Evolutionary conservation across 2,888 invertebrate genomes (phyloP), one percentile per base, ranked within the genome.

Genomic region (Gastracanthus pulcherrimus): DNA sequence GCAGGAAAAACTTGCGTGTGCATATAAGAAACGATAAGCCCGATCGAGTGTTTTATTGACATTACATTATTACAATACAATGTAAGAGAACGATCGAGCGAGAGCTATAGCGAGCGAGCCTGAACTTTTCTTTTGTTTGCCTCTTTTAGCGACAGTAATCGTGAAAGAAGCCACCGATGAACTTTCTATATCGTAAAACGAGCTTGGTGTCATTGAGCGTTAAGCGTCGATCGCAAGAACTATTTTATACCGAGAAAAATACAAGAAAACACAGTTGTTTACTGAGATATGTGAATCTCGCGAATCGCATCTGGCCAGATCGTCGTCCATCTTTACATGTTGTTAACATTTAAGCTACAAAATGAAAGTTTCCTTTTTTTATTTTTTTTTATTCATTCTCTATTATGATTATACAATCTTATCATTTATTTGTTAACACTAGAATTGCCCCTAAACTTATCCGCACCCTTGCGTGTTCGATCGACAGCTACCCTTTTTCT

Each of bases 381-480:
- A 29, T 60, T 45, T 38, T 41, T 38, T 82, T 80, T 81, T 75
- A 81, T 81, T 78, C 23, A 67, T 71, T 78, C 38, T 83, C 70
- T 83, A 80, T 75, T 41, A 78, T 77, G 83, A 83, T 81, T 78
- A 81, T 78, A 83, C 83, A 83, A 83, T 83, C 75, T 83, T 83
- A 81, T 75, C 34, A 75, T 58, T 83, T 83, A 80, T 60, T 77
- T 81, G 74, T 81, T 80, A 83, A 83, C 77, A 80, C 78, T 83
- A 83, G 78, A 78, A 81, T 76, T 81, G 77, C 75, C 78, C 83
- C 78, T 83, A 83, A 55, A 81, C 82, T 75, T 71, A 81, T 83
- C 74, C 75, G 81, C 78, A 81, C 80, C 78, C 66, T 78, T 80
- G 74, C 80, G 71, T 83, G 31, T 75, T 75, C 78, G 77, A 82